Percentiles rank a stretch among this genome's conserved stretches.
These are phyloP conservation scores for Synodontis membranacea DNA, from an alignment of 2,113 vertebrate species.

Conservation along the genomic window DNA sequence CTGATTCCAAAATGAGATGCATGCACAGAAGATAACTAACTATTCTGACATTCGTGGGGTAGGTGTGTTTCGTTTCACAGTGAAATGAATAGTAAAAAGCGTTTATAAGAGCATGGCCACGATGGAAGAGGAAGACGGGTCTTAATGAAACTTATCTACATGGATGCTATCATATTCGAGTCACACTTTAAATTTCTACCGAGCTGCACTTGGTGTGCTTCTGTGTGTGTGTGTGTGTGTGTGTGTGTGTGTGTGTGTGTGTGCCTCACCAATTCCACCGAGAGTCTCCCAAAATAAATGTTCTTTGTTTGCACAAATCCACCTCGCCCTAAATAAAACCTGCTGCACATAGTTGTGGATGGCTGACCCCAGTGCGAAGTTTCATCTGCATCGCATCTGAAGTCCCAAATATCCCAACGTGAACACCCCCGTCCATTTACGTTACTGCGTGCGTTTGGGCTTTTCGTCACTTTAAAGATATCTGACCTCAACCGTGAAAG, in stretches of 20 bases:
- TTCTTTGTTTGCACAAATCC: constrained; percentile 51
- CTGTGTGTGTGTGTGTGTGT: not conserved
- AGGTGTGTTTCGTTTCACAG: not conserved
- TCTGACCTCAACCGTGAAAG: not conserved
- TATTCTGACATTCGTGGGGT: constrained; percentile 20
- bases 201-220: not conserved
- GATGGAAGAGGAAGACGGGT: not conserved
- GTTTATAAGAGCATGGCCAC: not conserved
- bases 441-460: constrained; percentile 12
- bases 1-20: constrained; percentile 24
- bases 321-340: constrained; percentile 43
- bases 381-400: not conserved
- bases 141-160: not conserved
- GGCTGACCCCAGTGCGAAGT: constrained; percentile 22
- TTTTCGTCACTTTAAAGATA: constrained; percentile 12
- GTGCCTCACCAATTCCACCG: not conserved
- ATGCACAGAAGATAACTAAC: constrained; percentile 19
- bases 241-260: constrained; percentile 9
- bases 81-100: not conserved
- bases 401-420: not conserved
- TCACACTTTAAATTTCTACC: not conserved
- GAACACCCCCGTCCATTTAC: constrained; percentile 1
- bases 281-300: constrained; percentile 46
- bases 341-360: constrained; percentile 38
- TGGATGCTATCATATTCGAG: not conserved